A percentile compares a stretch with the other conserved stretches of the same genome.
phyloP scores from a whole-genome alignment of 2,888 invertebrate species.

The Hypsopygia costalis region DNA sequence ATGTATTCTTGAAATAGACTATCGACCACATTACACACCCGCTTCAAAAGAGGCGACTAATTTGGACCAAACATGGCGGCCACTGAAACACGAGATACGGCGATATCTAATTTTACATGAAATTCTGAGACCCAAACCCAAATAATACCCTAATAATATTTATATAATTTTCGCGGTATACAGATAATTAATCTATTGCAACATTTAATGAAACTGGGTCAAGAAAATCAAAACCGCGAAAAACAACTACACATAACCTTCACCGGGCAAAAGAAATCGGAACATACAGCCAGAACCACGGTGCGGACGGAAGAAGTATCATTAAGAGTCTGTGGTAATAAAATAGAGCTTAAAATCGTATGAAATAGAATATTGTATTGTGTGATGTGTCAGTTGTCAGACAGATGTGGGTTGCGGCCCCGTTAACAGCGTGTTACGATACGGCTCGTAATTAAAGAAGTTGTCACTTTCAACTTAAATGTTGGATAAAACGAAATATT shows the following conservation, averaged over 20 bases:
- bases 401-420: conserved; percentile 54
- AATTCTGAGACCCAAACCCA: conserved; percentile 1
- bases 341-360: conserved; percentile 37
- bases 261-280: conserved; percentile 31
- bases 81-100: conserved; percentile 5
- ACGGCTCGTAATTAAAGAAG: conserved; percentile 48
- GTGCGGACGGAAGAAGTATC: conserved; percentile 17
- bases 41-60: background rate
- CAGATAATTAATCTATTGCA: conserved; percentile 59
- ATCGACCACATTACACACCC: no score
- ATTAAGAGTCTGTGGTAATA: conserved; percentile 13
- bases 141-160: conserved; percentile 3
- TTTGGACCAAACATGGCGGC: conserved; percentile 3
- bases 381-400: conserved; percentile 38
- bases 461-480: conserved; percentile 34
- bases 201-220: conserved; percentile 63
- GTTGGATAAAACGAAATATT: conserved; percentile 28
- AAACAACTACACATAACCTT: conserved; percentile 43
- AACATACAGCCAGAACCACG: conserved; percentile 16
- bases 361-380: conserved; percentile 13
- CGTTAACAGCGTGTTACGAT: conserved; percentile 37
- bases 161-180: conserved; percentile 29
- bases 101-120: conserved; percentile 5
- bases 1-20: no score
- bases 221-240: conserved; percentile 66